A percentile compares a stretch with the other conserved stretches of the same genome.
These are phyloP conservation scores for Stictonetta naevosa DNA, from an alignment of 2,113 vertebrate species.

Conservation along the genomic window DNA sequence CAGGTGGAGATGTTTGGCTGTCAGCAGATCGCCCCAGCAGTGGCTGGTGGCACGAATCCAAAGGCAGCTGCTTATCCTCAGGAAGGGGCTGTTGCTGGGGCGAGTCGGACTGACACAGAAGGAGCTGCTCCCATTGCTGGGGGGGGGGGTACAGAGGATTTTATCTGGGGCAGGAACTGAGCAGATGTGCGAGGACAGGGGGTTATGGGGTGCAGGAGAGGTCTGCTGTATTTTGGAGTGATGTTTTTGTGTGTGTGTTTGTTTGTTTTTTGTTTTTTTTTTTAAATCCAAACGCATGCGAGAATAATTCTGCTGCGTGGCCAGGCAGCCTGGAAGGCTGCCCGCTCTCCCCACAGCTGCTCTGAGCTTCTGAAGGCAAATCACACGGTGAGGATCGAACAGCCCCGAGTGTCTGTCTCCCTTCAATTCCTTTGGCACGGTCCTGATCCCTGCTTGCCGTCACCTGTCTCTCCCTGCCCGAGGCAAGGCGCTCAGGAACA, in stretches of 20 bases:
- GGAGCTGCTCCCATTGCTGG: not conserved
- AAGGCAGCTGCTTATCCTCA: constrained; percentile 61
- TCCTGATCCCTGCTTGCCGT: not conserved
- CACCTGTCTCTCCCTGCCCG: fast-evolving
- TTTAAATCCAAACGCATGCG: not conserved
- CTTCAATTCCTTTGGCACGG: not conserved
- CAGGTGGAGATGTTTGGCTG: constrained; percentile 58
- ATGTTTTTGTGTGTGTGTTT: not conserved
- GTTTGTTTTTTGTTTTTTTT: not conserved
- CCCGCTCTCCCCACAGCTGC: not conserved
- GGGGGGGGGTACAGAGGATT: not conserved
- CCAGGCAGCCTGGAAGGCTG: not conserved
- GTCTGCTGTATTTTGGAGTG: not conserved
- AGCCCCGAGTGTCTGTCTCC: not conserved
- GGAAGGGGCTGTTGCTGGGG: constrained; percentile 44
- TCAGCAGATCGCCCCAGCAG: constrained; percentile 29
- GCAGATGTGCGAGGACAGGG: not conserved
- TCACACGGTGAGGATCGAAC: not conserved
- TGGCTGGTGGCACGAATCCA: constrained; percentile 59
- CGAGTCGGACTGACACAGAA: not conserved
- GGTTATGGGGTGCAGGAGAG: not conserved
- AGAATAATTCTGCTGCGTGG: not conserved
- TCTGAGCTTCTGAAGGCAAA: not conserved
- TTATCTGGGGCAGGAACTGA: not conserved
- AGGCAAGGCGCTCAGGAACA: not conserved